Evolutionary conservation across 2,888 invertebrate species (phyloP), one percentile per base, ranked within the genome.

Genomic region (Arrhopalites spinosus): DNA sequence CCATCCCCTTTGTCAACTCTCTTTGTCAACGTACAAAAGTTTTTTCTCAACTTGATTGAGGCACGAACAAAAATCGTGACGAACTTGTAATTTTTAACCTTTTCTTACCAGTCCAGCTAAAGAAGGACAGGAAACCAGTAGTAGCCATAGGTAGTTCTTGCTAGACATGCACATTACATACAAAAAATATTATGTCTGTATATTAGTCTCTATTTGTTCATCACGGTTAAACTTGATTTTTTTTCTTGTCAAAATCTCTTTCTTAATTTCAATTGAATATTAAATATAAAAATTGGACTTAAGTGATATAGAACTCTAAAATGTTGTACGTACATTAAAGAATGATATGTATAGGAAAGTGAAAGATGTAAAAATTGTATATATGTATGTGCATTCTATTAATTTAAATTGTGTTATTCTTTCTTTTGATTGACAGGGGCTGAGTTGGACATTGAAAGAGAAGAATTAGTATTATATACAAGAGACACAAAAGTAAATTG

Each of bases 111-210:
- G 64, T 30, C 25, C n/a, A 64, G 36, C 30, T 23, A 20, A 45
- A 66, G 66, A 43, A 66, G 45, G 66, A 66, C 11, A 66, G 66
- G 36, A 66, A 66, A 66, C 66, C 66, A 66, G 66, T 66, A n/a
- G n/a, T n/a, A n/a, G n/a, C n/a, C n/a, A n/a, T n/a, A n/a, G n/a
- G n/a, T n/a, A 36, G 66, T 45, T 66, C 66, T 66, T 66, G 66
- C 59, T 23, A 36, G 36, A 36, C 36, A 36, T 25, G 1, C 59
- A 50, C 20, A n/a, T 50, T 13, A 27, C 59, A 25, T 27, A 23
- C 25, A 59, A 13, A 36, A 27, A 59, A 59, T 23, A 59, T 23
- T 25, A 1, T 5, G n/a, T 11, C 17, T 50, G 15, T 5, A 5
- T 3, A 3, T 20, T 50, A 17, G 50, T 50, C 8, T 59, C 59